These are phyloP conservation scores for Gymnocypris eckloni DNA, from an alignment of 2,797 vertebrate genomes.

Conservation along the genomic window DNA sequence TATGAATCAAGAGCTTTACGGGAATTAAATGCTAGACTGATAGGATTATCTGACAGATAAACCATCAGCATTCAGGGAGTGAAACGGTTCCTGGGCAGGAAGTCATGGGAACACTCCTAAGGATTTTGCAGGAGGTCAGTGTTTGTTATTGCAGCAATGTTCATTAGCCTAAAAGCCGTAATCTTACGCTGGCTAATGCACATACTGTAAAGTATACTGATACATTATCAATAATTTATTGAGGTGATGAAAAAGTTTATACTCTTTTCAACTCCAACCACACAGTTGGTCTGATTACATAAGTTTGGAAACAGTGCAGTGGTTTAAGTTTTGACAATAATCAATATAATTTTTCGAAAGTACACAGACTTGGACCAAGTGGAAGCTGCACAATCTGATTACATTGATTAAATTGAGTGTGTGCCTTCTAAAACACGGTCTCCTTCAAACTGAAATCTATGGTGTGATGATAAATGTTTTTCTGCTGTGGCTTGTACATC, in stretches of 20 bases:
- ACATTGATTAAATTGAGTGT: not conserved
- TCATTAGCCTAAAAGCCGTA: slow-evolving; percentile 14
- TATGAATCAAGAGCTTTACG: slow-evolving; percentile 34
- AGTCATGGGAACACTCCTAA: slow-evolving; percentile 4
- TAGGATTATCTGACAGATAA: slow-evolving; percentile 32
- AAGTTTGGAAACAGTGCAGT: not conserved
- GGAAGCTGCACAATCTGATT: not conserved
- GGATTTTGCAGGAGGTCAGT: slow-evolving; percentile 15
- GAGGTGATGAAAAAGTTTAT: not conserved
- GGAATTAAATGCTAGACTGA: slow-evolving; percentile 36
- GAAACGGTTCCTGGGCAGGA: slow-evolving; percentile 12
- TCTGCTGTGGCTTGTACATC: not conserved
- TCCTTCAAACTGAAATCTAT: slow-evolving; percentile 6
- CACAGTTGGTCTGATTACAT: not conserved
- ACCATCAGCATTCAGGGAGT: slow-evolving; percentile 23
- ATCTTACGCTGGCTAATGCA: slow-evolving; percentile 25
- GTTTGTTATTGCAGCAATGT: slow-evolving; percentile 6
- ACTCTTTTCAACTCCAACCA: not conserved
- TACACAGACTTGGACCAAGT: not conserved
- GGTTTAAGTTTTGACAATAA: not conserved
- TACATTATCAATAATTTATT: slow-evolving; percentile 10
- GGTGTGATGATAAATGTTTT: not conserved
- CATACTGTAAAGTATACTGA: slow-evolving; percentile 7
- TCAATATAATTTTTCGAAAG: not conserved
- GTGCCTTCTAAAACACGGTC: not conserved